Base-by-base conservation (phyloP, 1,140 invertebrate genomes). In the Conus betulinus region DNA sequence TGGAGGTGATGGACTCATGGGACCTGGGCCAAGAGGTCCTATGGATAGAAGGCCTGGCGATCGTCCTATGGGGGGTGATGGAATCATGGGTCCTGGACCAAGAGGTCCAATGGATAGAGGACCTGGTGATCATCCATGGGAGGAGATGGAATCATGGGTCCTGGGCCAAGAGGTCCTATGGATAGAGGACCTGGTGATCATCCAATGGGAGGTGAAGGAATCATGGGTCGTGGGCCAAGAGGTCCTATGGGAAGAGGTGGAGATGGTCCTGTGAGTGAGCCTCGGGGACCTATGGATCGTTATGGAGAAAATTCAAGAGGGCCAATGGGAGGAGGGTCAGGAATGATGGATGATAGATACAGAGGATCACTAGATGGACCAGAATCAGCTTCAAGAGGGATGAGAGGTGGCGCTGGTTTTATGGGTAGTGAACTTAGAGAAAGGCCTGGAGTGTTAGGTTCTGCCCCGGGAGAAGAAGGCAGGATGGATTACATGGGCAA, bases 91-190 rank as follows among this genome's bases (percentile, higher is more conserved):
- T 20, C 17, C 39, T 52, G 79, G 79, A 0, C 51, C 79, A 15
- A 81, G 79, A 51, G 79, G 17, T 17, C 79, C 39, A 20, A 81
- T 81, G 79, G 79, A 51, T 10, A 53, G 79, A 51, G 79, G 79
- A 20, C 51, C 79, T 15, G 17, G 76, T 10, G 76, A 78, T 17
- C 8, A 25, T 11, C 76, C 76, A 39, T 78, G 76, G 27, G 76
- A 17, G 76, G 76, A 0, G 76, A 27, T 27, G 76, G 76, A 78
- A n/a, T 78, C 5, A 78, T 78, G 76, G 76, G 76, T 10, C 25
- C 25, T 11, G 76, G 76, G 76, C 76, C 76, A 13, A 27, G 39
- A 78, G 39, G 25, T 13, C 8, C 8, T 0, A 78, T 78, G 76
- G 76, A 51, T 10, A 53, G 79, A 51, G 79, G 79, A 23, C 79